These are phyloP conservation scores for Microctonus hyperodae DNA, from an alignment of 2,888 invertebrate species.

Conservation along the genomic window DNA sequence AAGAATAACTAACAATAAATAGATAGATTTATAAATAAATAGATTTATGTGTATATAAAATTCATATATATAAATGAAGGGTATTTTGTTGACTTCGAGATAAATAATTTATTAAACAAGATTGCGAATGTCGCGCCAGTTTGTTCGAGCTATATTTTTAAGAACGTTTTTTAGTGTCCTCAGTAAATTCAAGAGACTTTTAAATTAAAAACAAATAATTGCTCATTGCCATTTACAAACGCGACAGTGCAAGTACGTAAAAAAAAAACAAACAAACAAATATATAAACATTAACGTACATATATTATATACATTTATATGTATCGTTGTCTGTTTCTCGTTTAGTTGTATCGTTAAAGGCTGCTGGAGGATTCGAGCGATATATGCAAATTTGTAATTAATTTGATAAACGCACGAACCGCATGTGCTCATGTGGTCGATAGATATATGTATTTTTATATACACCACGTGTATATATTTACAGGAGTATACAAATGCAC, in stretches of 20 bases:
- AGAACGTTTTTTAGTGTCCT: neutral
- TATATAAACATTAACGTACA: too few relatives aligned
- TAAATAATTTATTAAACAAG: conserved; percentile 9
- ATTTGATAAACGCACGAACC: conserved; percentile 43
- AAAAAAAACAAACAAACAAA: neutral
- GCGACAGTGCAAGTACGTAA: neutral
- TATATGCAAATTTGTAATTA: conserved; percentile 46
- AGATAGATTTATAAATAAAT: neutral
- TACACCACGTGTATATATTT: conserved; percentile 3
- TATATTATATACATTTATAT: neutral
- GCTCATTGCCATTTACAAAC: conserved; percentile 31
- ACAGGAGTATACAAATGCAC: conserved; percentile 27
- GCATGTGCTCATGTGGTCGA: conserved; percentile 25
- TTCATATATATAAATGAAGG: neutral
- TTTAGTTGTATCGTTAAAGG: conserved; percentile 31
- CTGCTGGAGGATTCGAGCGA: conserved; percentile 24
- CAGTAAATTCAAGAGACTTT: conserved; percentile 11
- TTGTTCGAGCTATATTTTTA: neutral
- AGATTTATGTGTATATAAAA: neutral
- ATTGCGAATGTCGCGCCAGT: neutral
- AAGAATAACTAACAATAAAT: neutral
- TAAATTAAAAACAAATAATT: conserved; percentile 31
- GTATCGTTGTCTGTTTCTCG: neutral
- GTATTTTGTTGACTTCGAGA: neutral
- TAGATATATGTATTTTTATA: conserved; percentile 10